Evolutionary conservation across 2,113 vertebrate genomes (phyloP), one percentile per base, ranked within the genome.

Genomic region (Scophthalmus maximus): DNA sequence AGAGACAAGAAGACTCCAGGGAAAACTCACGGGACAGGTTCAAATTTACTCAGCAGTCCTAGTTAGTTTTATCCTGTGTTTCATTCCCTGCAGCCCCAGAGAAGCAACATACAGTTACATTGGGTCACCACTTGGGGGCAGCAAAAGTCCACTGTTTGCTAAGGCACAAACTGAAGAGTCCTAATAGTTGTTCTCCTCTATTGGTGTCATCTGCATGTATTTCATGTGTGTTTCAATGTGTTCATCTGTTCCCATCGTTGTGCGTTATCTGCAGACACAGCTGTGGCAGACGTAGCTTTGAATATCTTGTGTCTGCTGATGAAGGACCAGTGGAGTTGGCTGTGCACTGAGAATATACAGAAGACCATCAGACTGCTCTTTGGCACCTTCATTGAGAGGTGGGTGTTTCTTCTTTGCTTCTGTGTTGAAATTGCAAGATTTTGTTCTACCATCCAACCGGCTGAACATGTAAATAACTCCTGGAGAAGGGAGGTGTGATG

Each of bases 361-460:
- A 97, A 95, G 79, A 89, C 94, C 50, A 93, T 97, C 57, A 90
- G 90, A 10, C 87, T 98, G 68, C 70, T 96, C 46, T 99, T 96
- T 8, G 96, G 96, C 22, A 97, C 96, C 38, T 93, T 97, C 1
- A 88, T 99, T 68, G 95, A 99, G 82, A 96, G 96, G 96, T 96
- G 46, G 4, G 1, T 30, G 38, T 17, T 3, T 22, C 9, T 34
- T 42, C n/a, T 42, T 6, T 17, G 4, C 17, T 4, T 42, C 17
- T 42, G 40, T n/a, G 40, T 34, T n/a, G n/a, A n/a, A n/a, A n/a
- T n/a, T n/a, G n/a, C n/a, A n/a, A n/a, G n/a, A n/a, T n/a, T n/a
- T n/a, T n/a, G n/a, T n/a, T n/a, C n/a, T n/a, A n/a, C n/a, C n/a
- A n/a, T n/a, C n/a, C n/a, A n/a, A n/a, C 36, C 36, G 4, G 4